These are phyloP conservation scores for Holocentrus rufus DNA, from an alignment of 2,797 vertebrate species.

Conservation along the genomic window DNA sequence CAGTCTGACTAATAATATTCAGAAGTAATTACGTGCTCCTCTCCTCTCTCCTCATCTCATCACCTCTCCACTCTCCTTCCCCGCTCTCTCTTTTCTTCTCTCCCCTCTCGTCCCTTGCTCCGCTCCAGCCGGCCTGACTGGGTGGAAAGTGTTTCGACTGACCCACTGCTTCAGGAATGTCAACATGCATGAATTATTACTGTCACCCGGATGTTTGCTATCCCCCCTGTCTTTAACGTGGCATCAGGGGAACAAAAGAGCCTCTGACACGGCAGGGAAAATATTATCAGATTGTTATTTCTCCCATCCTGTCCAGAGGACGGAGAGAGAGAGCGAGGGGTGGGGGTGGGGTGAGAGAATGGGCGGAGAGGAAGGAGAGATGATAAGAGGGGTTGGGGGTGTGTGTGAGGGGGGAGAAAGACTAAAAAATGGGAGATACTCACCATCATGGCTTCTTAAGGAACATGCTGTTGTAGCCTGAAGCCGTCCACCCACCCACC, in stretches of 20 bases:
- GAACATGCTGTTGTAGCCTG: slow-evolving; percentile 48
- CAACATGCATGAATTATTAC: slow-evolving; percentile 67
- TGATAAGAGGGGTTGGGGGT: no score
- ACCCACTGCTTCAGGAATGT: slow-evolving; percentile 73
- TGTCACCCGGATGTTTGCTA: slow-evolving; percentile 70
- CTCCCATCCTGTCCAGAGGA: slow-evolving; percentile 28
- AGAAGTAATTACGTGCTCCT: neutral
- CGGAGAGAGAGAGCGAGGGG: slow-evolving; percentile 15
- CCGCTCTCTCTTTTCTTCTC: neutral
- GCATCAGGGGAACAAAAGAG: slow-evolving; percentile 54
- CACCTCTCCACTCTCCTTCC: neutral
- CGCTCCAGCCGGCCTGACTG: slow-evolving; percentile 48
- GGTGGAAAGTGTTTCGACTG: slow-evolving; percentile 57
- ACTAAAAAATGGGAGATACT: slow-evolving; percentile 16
- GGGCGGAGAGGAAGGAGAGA: neutral
- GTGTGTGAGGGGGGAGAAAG: no score
- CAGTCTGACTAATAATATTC: no score
- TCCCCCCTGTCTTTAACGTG: slow-evolving; percentile 46
- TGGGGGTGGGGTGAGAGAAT: slow-evolving; percentile 11
- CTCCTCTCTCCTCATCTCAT: slow-evolving; percentile 1
- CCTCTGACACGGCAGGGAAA: slow-evolving; percentile 56
- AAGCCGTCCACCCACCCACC: slow-evolving; percentile 38
- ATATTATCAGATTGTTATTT: slow-evolving; percentile 54
- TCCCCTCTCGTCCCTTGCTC: slow-evolving; percentile 15
- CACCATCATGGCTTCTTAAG: slow-evolving; percentile 35